Percentiles rank a stretch among this genome's conserved stretches.
Conservation (phyloP, 1,140 invertebrate genomes). For the Drosophila serrata region DNA sequence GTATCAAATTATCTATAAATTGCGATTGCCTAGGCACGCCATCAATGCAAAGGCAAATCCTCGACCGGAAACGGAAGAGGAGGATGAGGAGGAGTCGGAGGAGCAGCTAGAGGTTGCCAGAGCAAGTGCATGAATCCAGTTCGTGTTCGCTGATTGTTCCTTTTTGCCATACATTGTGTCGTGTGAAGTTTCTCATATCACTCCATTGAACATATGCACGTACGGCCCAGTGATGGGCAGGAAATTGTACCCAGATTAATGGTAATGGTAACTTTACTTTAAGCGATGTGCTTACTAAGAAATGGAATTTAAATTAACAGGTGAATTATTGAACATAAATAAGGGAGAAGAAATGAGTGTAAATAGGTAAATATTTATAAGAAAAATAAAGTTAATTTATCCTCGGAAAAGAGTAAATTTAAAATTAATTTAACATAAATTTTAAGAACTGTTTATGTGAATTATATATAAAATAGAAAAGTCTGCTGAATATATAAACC, state of each 20-base stretch:
- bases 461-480: neutral
- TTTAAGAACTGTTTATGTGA: no score
- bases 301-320: neutral
- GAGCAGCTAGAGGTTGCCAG: neutral
- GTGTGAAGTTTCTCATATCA: constrained; percentile 77
- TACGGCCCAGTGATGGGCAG: constrained; percentile 20
- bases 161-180: constrained; percentile 54
- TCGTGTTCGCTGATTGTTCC: constrained; percentile 56
- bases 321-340: neutral
- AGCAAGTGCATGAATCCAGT: constrained; percentile 27
- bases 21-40: constrained; percentile 69
- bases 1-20: constrained; percentile 82
- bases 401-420: no score
- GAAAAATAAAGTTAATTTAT: no score
- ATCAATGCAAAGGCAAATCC: constrained; percentile 49
- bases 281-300: neutral
- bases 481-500: rapidly evolving
- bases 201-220: constrained; percentile 47
- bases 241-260: constrained; percentile 10
- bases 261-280: neutral
- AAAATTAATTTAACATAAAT: no score
- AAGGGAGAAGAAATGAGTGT: neutral
- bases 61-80: constrained; percentile 1
- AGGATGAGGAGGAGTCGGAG: neutral
- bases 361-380: neutral